Conservation (phyloP, 2,888 invertebrate genomes). For the Strigamia transsilvanica region DNA sequence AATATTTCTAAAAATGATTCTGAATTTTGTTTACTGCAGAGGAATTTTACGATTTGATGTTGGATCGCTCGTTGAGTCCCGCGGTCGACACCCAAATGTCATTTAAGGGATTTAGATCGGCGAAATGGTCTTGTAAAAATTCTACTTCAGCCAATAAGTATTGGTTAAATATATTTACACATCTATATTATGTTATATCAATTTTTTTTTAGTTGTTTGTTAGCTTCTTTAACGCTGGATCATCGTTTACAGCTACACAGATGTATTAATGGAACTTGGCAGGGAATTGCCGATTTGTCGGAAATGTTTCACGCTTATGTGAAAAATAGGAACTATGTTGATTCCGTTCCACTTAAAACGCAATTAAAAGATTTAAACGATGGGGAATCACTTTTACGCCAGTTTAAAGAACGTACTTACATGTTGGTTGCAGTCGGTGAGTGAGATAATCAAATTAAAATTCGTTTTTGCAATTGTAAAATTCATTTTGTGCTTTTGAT, state of each 20-base stretch:
- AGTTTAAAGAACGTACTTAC: constrained; percentile 30
- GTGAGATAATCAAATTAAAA: background rate
- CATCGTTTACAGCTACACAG: constrained; percentile 33
- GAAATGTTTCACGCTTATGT: constrained; percentile 11
- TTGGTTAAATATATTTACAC: constrained; percentile 3
- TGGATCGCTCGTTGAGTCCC: constrained; percentile 53
- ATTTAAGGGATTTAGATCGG: constrained; percentile 17
- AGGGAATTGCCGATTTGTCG: constrained; percentile 1
- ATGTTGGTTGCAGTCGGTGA: constrained; percentile 32
- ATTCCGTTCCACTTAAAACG: background rate
- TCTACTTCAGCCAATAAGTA: constrained; percentile 32
- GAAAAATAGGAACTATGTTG: constrained; percentile 37
- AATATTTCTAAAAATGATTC: too few relatives aligned
- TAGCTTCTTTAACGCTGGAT: constrained; percentile 43
- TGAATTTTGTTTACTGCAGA: constrained; percentile 22
- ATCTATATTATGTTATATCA: background rate
- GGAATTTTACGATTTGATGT: constrained; percentile 49
- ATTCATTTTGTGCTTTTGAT: background rate
- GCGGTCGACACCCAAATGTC: background rate
- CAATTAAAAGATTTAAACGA: background rate
- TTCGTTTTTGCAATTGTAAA: background rate
- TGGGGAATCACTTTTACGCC: background rate
- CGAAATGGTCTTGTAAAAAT: constrained; percentile 51
- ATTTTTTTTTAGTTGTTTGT: constrained; percentile 31
- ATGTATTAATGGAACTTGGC: background rate